Evolutionary conservation across 2,113 vertebrate genomes (phyloP).

Genomic region (Pheucticus melanocephalus): DNA sequence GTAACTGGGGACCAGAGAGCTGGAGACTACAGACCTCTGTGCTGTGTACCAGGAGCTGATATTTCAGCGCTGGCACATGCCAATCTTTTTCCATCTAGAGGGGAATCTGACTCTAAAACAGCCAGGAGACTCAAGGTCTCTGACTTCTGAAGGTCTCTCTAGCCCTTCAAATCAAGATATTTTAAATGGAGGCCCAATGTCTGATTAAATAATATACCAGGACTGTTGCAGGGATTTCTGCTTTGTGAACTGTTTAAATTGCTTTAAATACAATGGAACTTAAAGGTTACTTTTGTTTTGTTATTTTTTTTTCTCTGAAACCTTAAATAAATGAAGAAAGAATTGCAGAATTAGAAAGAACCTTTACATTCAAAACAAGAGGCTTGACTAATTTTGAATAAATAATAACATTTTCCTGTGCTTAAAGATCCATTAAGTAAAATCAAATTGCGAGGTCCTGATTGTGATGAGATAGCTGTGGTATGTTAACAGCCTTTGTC

Average conservation of each 20-base stretch:
- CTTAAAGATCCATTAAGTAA: constrained; percentile 17
- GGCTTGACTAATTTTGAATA: constrained; percentile 5
- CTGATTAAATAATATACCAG: not conserved
- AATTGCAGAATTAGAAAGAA: not conserved
- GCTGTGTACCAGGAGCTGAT: not conserved
- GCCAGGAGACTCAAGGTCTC: not conserved
- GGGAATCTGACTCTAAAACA: not conserved
- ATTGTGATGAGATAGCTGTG: not conserved
- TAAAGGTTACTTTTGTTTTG: not conserved
- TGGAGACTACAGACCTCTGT: not conserved
- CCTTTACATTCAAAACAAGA: not conserved
- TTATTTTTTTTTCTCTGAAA: not conserved
- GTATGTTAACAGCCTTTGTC: not conserved
- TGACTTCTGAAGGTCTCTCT: not conserved
- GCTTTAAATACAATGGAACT: not conserved
- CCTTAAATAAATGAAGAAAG: not conserved
- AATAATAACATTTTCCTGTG: not conserved
- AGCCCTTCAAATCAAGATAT: not conserved
- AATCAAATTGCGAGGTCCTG: constrained; percentile 5
- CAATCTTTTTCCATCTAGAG: not conserved
- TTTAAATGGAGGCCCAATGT: not conserved
- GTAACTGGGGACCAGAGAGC: not conserved
- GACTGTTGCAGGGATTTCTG: not conserved
- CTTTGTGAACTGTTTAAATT: not conserved
- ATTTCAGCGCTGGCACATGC: not conserved